phyloP scores from a whole-genome alignment of 1,140 invertebrate genomes.

The Drosophila asahinai region DNA sequence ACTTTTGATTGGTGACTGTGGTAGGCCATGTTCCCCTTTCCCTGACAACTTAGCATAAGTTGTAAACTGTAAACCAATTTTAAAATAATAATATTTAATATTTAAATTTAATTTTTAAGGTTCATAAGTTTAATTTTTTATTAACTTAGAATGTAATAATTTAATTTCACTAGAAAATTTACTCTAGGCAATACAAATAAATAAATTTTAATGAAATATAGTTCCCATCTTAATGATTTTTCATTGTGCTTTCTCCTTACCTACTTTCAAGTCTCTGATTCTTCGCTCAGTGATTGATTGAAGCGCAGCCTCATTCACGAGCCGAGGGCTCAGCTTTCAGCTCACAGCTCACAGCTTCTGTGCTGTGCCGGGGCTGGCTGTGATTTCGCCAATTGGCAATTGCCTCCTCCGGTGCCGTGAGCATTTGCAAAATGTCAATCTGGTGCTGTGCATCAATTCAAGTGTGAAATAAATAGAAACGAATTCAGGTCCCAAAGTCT shows the following conservation, averaged over 20 bases:
- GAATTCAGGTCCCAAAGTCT: slow-evolving; percentile 72
- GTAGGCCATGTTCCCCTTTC: too few species aligned
- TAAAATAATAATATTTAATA: neutral
- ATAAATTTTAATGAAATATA: too few species aligned
- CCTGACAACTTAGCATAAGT: too few species aligned
- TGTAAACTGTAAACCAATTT: neutral
- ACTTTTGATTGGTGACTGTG: too few species aligned
- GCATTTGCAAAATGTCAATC: slow-evolving; percentile 85
- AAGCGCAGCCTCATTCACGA: slow-evolving; percentile 50
- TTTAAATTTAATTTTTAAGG: neutral
- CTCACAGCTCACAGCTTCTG: slow-evolving; percentile 44
- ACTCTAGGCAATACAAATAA: neutral
- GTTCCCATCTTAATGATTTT: neutral
- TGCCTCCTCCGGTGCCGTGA: slow-evolving; percentile 57
- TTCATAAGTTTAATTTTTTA: neutral
- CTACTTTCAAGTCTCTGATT: neutral
- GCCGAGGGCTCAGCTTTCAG: slow-evolving; percentile 35
- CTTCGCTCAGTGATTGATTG: slow-evolving; percentile 34
- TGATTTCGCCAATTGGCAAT: slow-evolving; percentile 54
- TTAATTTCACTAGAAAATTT: neutral
- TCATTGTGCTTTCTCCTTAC: neutral
- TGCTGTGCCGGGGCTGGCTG: slow-evolving; percentile 28
- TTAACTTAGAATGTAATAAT: neutral
- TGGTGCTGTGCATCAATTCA: slow-evolving; percentile 81
- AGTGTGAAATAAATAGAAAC: slow-evolving; percentile 84